Evolutionary conservation across 2,888 invertebrate genomes (phyloP).

Genomic region (Nesidiocoris tenuis): DNA sequence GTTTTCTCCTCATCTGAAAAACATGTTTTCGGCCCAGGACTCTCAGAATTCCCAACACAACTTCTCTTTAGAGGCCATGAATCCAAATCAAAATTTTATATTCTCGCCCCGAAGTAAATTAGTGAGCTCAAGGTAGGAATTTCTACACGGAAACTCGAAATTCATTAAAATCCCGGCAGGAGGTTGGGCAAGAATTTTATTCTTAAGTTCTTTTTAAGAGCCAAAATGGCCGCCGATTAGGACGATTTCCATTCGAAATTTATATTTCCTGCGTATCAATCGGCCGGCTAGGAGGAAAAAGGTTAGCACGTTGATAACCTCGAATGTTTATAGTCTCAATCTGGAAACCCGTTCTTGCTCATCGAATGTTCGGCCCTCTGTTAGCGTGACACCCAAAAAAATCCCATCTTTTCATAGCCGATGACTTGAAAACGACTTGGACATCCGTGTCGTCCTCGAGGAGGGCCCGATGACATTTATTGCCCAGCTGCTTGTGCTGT

Average conservation of each 20-base stretch:
- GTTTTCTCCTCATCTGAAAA: no score
- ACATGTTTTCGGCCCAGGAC: no score
- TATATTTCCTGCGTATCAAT: slow-evolving; percentile 38
- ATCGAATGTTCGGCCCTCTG: not conserved
- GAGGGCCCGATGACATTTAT: slow-evolving; percentile 30
- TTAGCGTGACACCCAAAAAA: not conserved
- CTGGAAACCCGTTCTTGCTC: slow-evolving; percentile 15
- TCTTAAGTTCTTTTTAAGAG: not conserved
- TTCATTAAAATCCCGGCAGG: not conserved
- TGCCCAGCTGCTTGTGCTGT: not conserved
- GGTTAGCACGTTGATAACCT: slow-evolving; percentile 10
- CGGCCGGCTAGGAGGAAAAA: not conserved
- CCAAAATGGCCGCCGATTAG: not conserved
- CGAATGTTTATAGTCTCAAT: slow-evolving; percentile 21
- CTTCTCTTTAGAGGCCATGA: no score
- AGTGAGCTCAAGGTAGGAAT: not conserved
- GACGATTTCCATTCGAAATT: slow-evolving; percentile 13
- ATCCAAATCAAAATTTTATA: not conserved
- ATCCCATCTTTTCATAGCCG: slow-evolving; percentile 26
- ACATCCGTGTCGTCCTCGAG: not conserved
- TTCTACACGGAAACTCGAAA: not conserved
- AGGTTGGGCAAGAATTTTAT: not conserved
- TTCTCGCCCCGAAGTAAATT: not conserved
- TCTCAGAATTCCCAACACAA: no score
- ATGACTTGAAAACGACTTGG: slow-evolving; percentile 35